Conservation (phyloP, 2,113 vertebrate species). For the Dryoscopus gambensis region DNA sequence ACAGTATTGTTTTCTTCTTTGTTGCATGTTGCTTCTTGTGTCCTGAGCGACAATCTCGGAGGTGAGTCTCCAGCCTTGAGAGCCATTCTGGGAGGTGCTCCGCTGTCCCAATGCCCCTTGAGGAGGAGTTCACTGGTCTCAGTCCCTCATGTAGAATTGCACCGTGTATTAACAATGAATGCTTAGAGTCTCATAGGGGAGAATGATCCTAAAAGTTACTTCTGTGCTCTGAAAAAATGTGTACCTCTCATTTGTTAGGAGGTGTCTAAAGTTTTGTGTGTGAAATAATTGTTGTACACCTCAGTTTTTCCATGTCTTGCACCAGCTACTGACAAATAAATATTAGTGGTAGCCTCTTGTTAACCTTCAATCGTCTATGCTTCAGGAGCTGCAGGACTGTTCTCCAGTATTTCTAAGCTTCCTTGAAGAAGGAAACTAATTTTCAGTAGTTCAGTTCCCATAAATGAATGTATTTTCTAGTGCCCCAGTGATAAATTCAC, state of each 20-base stretch:
- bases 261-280: not conserved
- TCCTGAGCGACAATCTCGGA: not conserved
- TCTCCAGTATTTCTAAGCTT: not conserved
- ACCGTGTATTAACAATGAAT: not conserved
- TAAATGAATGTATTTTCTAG: not conserved
- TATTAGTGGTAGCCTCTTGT: not conserved
- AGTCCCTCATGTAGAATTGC: not conserved
- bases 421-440: not conserved
- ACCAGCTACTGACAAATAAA: not conserved
- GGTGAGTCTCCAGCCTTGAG: not conserved
- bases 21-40: not conserved
- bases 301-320: not conserved
- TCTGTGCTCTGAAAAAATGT: not conserved
- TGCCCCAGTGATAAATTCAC: not conserved
- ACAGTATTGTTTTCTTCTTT: not conserved
- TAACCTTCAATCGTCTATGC: not conserved
- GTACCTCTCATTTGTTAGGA: not conserved
- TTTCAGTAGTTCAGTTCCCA: not conserved
- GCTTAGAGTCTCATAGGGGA: not conserved
- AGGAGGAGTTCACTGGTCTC: not conserved
- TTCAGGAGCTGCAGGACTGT: not conserved
- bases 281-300: not conserved
- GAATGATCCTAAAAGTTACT: not conserved
- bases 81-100: not conserved
- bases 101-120: not conserved